These are phyloP conservation scores for Clarias macrocephalus DNA, from an alignment of 2,113 vertebrate species.

Conservation along the genomic window DNA sequence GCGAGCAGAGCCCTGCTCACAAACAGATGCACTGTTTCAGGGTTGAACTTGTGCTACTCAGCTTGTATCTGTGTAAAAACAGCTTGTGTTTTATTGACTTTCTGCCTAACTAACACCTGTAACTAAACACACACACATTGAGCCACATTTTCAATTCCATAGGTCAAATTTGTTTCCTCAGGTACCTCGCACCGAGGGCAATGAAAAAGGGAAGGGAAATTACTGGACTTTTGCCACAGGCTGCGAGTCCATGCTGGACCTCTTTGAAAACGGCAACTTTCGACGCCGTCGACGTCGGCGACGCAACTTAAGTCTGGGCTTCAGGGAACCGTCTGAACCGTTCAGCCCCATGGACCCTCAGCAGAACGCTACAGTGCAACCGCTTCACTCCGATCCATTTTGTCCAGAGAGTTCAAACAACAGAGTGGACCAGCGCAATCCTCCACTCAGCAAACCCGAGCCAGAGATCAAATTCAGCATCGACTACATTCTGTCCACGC, in stretches of 20 bases:
- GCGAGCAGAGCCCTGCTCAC: neutral
- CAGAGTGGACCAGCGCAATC: slow-evolving; percentile 55
- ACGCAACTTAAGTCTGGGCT: slow-evolving; percentile 81
- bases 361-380: slow-evolving; percentile 41
- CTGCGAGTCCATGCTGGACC: slow-evolving; percentile 94
- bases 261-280: slow-evolving; percentile 97
- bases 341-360: slow-evolving; percentile 63
- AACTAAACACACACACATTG: neutral
- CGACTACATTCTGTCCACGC: slow-evolving; percentile 94
- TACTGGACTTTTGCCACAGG: slow-evolving; percentile 97
- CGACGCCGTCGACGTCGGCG: slow-evolving; percentile 83
- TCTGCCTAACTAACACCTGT: neutral
- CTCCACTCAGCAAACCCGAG: slow-evolving; percentile 74
- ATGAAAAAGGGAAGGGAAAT: slow-evolving; percentile 94
- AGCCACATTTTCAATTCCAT: neutral
- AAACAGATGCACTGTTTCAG: neutral
- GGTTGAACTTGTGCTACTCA: neutral
- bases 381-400: slow-evolving; percentile 68
- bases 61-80: neutral
- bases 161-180: slow-evolving; percentile 57
- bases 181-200: slow-evolving; percentile 93
- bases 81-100: neutral
- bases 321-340: slow-evolving; percentile 70
- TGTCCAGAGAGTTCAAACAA: slow-evolving; percentile 66
- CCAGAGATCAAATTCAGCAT: slow-evolving; percentile 97